These are phyloP conservation scores for Loriculus beryllinus DNA, from an alignment of 2,797 vertebrate species.

Conservation along the genomic window DNA sequence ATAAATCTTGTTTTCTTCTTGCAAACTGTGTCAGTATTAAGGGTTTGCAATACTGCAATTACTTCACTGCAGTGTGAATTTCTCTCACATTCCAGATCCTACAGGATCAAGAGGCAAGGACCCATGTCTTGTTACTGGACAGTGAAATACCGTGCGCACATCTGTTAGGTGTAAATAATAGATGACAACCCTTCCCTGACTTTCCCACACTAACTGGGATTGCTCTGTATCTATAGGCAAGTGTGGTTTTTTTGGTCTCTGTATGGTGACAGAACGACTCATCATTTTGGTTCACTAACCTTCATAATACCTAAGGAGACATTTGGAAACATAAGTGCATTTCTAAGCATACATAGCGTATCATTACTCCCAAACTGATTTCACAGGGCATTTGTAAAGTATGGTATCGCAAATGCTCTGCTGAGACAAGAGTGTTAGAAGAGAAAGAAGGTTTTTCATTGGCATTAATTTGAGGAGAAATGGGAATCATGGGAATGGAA, in stretches of 20 bases:
- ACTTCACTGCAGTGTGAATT: neutral
- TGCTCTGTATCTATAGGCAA: neutral
- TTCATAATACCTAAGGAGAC: neutral
- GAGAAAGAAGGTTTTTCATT: neutral
- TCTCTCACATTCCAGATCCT: neutral
- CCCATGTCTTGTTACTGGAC: neutral
- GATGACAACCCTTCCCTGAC: neutral
- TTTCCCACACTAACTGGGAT: neutral
- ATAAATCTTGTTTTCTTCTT: neutral
- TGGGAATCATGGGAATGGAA: neutral
- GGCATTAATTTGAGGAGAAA: neutral
- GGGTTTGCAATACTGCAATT: neutral
- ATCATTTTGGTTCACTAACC: neutral
- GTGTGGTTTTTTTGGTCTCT: neutral
- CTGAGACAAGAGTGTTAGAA: neutral
- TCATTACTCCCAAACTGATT: conserved; percentile 12
- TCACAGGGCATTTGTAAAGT: neutral
- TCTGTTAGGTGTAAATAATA: neutral
- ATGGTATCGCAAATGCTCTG: neutral
- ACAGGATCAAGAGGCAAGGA: neutral
- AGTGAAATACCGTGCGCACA: neutral
- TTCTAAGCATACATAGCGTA: neutral
- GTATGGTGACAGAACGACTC: neutral
- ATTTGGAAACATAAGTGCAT: neutral
- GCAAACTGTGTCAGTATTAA: neutral